Evolutionary conservation across 2,797 vertebrate species (phyloP).

Genomic region (Poecilia wingei): DNA sequence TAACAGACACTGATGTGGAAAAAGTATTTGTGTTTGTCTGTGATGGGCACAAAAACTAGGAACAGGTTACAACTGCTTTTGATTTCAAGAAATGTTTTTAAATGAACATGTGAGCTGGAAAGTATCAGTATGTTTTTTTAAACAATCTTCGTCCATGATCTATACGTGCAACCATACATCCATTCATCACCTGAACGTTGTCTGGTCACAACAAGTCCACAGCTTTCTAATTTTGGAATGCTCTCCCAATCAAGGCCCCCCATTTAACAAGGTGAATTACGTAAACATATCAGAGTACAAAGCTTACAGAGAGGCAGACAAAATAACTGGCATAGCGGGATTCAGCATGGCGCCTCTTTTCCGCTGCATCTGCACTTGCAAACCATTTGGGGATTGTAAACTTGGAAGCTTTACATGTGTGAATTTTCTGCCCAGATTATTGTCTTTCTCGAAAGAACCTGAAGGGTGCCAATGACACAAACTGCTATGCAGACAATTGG

Average conservation of each 20-base stretch:
- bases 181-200: conserved; percentile 18
- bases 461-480: not conserved
- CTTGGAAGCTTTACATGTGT: conserved; percentile 56
- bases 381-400: conserved; percentile 56
- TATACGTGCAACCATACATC: not conserved
- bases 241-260: conserved; percentile 13
- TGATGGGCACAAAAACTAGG: not conserved
- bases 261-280: conserved; percentile 61
- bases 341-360: conserved; percentile 63
- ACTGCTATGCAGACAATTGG: conserved; percentile 1
- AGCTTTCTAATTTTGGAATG: conserved; percentile 40
- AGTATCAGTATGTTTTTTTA: not conserved
- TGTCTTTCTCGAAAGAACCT: conserved; percentile 51
- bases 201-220: conserved; percentile 12
- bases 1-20: conserved; percentile 67
- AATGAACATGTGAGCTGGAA: not conserved
- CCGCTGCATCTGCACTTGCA: conserved; percentile 50
- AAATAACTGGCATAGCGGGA: conserved; percentile 60
- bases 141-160: conserved; percentile 1
- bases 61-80: not conserved
- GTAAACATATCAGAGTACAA: conserved; percentile 49
- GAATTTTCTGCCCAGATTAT: conserved; percentile 43
- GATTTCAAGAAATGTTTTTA: not conserved
- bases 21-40: conserved; percentile 31
- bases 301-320: conserved; percentile 42